phyloP scores from a whole-genome alignment of 1,140 invertebrate genomes.

The Musca domestica region DNA sequence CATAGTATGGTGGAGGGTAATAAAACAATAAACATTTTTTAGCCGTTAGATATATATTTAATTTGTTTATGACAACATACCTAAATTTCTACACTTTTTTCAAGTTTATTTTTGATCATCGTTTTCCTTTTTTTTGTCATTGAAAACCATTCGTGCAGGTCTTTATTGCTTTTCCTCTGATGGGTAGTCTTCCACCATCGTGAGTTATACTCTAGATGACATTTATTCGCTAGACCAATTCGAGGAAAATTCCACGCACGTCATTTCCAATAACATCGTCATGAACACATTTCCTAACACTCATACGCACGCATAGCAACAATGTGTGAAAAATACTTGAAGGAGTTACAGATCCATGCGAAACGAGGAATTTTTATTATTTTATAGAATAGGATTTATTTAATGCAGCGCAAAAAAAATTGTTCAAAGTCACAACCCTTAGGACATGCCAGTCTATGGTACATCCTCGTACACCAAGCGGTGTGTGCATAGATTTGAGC shows the following conservation, averaged over 20 bases:
- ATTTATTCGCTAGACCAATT: constrained; percentile 12
- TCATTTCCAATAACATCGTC: neutral
- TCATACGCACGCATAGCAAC: neutral
- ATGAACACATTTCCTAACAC: neutral
- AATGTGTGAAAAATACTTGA: constrained; percentile 1
- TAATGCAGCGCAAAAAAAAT: neutral
- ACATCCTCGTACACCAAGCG: too few species aligned
- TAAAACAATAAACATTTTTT: too few species aligned
- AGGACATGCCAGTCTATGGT: neutral
- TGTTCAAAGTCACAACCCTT: neutral
- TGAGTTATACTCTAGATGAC: neutral
- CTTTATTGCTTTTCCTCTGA: too few species aligned
- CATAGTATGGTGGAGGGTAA: too few species aligned
- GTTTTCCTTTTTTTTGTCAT: too few species aligned
- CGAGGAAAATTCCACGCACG: neutral
- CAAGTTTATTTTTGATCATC: too few species aligned
- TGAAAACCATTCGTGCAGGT: too few species aligned
- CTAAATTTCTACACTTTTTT: too few species aligned
- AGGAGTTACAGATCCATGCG: neutral
- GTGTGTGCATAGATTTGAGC: too few species aligned
- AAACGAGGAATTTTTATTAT: neutral
- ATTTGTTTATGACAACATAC: too few species aligned
- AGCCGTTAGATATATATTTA: too few species aligned
- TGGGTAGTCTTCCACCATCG: neutral
- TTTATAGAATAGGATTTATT: constrained; percentile 9